Base-by-base conservation (phyloP, 2,797 vertebrate genomes). In the Anguilla obscura region DNA sequence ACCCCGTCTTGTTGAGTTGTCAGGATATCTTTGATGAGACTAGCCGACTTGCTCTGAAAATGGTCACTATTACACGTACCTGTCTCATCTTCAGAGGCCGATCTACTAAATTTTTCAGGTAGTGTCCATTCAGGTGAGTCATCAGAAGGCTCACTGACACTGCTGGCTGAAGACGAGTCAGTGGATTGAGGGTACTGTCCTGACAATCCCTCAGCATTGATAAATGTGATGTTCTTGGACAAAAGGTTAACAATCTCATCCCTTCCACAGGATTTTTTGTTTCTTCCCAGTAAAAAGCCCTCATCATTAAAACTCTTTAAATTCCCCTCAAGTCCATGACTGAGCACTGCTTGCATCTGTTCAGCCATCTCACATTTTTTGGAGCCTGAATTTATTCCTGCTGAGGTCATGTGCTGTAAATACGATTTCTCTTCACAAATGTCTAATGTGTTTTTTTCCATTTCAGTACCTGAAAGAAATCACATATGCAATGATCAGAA, bases 81-180 rank as follows among this genome's bases (percentile, higher is more conserved):
- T 0, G 10, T 74, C n/a, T 90, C 89, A 21, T 91, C 89, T 21
- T 10, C 87, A 0, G 90, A 86, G n/a, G 90, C 12, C 93, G 93
- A 89, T 91, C 93, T n/a, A 76, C 74, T 40, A 33, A 76, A 6
- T 14, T 76, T 40, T 18, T 40, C 74, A 10, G 69, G 3, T 33
- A 40, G 12, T 18, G 74, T 76, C 74, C 74, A 76, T 16, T 76
- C 36, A 76, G 74, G 33, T 76, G 74, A 76, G 12, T 76, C 36
- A 16, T 82, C 85, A 21, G 54, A 0, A 24, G 30, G 24, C 56
- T 7, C 54, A 18, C 36, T 88, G 71, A 0, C 24, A 21, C 27
- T 60, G 52, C 52, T 50, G 1, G 6, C 14, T 24, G 63, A 18
- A 16, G 24, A 84, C 27, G 24, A 30, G 40, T n/a, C 27, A 36